Conservation (phyloP, 2,113 vertebrate genomes). For the Odocoileus hemionus region DNA sequence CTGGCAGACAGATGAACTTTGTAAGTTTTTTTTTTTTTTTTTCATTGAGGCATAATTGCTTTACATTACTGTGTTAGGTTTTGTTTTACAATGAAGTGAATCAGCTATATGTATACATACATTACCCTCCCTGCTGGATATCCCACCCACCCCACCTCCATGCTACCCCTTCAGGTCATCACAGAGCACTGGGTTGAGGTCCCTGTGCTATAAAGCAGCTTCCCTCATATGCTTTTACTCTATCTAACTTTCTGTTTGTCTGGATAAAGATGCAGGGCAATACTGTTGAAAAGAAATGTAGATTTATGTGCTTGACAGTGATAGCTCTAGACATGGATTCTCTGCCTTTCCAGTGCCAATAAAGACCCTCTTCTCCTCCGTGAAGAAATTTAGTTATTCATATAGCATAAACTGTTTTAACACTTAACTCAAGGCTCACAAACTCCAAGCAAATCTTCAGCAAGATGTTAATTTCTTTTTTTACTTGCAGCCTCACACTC, state of each 20-base stretch:
- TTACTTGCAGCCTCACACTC: conserved; percentile 43
- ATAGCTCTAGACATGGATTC: not conserved
- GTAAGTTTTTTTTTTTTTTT: not conserved
- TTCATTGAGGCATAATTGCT: not conserved
- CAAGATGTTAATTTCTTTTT: conserved; percentile 45
- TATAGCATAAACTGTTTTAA: conserved; percentile 35
- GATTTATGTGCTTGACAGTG: not conserved
- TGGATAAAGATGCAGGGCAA: not conserved
- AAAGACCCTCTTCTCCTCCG: not conserved
- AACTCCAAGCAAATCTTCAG: not conserved
- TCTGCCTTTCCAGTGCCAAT: not conserved
- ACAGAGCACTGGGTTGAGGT: not conserved
- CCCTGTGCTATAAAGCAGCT: not conserved
- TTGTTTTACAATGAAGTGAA: not conserved
- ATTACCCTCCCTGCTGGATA: not conserved
- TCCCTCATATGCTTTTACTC: not conserved
- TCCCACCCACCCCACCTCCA: not conserved
- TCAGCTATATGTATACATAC: not conserved
- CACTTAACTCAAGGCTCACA: conserved; percentile 38
- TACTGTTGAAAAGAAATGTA: not conserved
- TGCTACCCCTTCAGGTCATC: not conserved
- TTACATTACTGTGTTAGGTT: not conserved
- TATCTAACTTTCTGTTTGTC: conserved; percentile 10
- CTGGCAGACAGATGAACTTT: not conserved
- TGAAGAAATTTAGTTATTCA: conserved; percentile 19